phyloP scores from a whole-genome alignment of 2,113 vertebrate species.

The Gallinago undulata region DNA sequence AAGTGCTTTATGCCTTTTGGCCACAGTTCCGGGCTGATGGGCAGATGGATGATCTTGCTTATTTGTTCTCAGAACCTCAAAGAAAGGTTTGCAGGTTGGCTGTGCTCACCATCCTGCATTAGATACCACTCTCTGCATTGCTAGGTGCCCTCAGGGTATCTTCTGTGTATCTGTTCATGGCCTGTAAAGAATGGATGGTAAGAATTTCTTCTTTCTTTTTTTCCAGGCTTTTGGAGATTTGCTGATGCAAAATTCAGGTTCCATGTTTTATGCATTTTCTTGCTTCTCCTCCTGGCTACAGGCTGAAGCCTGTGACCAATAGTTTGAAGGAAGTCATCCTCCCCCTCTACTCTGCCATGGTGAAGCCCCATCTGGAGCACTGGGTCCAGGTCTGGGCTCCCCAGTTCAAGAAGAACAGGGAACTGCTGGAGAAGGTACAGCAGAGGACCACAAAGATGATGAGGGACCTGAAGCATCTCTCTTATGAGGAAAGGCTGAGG shows the following conservation, averaged over 20 bases:
- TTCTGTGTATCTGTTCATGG: not conserved
- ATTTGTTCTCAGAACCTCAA: not conserved
- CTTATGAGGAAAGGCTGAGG: no score
- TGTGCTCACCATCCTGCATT: rapidly evolving
- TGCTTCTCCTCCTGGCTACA: not conserved
- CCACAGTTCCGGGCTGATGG: not conserved
- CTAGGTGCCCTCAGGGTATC: not conserved
- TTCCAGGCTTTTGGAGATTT: not conserved
- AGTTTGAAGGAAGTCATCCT: no score
- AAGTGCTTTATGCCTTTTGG: not conserved
- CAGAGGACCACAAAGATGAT: no score
- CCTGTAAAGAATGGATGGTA: not conserved
- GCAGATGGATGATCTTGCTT: not conserved
- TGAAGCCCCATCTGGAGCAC: no score
- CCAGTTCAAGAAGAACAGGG: no score
- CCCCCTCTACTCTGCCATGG: no score
- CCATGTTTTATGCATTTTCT: not conserved
- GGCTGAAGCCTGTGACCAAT: not conserved
- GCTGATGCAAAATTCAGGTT: not conserved
- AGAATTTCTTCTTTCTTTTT: not conserved
- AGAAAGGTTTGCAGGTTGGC: not conserved
- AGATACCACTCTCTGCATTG: not conserved
- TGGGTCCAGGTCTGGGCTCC: no score
- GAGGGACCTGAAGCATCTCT: no score
- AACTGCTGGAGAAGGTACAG: no score